These are phyloP conservation scores for Epinephelus lanceolatus DNA, from an alignment of 2,113 vertebrate species.

Conservation along the genomic window DNA sequence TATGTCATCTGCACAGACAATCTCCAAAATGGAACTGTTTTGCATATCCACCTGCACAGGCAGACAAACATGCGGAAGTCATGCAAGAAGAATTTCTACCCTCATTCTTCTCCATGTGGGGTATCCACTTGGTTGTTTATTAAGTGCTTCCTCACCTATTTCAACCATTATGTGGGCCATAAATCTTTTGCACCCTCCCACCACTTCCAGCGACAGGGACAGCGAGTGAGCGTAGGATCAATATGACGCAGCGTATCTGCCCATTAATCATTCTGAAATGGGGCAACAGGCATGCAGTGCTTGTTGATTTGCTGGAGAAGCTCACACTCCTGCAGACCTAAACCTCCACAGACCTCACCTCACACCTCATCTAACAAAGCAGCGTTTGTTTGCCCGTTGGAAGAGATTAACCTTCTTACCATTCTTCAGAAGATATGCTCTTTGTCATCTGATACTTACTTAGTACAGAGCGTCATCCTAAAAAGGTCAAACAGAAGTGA, in stretches of 20 bases:
- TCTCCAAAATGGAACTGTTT: constrained; percentile 34
- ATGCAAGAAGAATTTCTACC: neutral
- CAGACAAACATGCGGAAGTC: neutral
- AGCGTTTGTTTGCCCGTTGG: neutral
- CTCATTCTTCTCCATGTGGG: constrained; percentile 29
- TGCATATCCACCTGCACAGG: neutral
- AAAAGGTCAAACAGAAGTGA: constrained; percentile 2
- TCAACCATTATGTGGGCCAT: neutral
- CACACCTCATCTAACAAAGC: constrained; percentile 29
- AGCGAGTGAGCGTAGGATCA: neutral
- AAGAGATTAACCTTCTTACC: neutral
- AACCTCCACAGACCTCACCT: neutral
- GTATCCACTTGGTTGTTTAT: constrained; percentile 42
- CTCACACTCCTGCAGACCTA: neutral
- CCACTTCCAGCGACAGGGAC: neutral
- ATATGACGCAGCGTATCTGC: neutral
- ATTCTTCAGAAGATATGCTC: neutral
- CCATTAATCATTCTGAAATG: constrained; percentile 10
- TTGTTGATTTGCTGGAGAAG: constrained; percentile 40
- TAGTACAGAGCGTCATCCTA: neutral
- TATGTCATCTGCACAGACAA: neutral
- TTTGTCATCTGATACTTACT: neutral
- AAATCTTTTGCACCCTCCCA: neutral
- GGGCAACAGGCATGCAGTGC: neutral
- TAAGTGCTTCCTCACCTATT: constrained; percentile 48